These are phyloP conservation scores for Drosophila kohkoa DNA, from an alignment of 1,140 invertebrate genomes.

Conservation along the genomic window DNA sequence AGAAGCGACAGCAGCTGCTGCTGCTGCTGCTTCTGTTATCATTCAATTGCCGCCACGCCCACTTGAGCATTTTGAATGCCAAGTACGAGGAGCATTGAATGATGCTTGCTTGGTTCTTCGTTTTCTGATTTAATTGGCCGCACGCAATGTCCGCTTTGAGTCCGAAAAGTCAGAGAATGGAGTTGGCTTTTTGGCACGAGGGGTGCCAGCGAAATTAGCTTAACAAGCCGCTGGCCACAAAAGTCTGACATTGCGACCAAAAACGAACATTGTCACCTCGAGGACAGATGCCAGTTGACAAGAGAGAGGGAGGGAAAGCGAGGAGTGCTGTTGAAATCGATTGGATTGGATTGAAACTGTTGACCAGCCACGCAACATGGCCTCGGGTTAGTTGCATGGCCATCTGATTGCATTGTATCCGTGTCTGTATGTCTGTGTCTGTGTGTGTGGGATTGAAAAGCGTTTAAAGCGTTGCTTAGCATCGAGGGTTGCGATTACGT, in stretches of 20 bases:
- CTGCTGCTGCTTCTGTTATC: slow-evolving; percentile 58
- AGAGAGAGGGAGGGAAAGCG: slow-evolving; percentile 26
- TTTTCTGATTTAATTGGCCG: slow-evolving; percentile 62
- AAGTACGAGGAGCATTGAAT: slow-evolving; percentile 36
- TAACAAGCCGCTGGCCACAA: slow-evolving; percentile 51
- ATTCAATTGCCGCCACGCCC: slow-evolving; percentile 71
- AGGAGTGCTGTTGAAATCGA: not conserved
- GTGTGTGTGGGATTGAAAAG: slow-evolving; percentile 58
- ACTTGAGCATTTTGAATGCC: slow-evolving; percentile 64
- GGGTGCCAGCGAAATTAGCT: slow-evolving; percentile 53
- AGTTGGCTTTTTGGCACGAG: not conserved
- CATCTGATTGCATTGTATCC: slow-evolving; percentile 70
- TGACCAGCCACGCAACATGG: slow-evolving; percentile 4
- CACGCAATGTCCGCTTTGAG: slow-evolving; percentile 28
- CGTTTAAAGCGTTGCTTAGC: slow-evolving; percentile 57
- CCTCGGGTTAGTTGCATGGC: slow-evolving; percentile 41
- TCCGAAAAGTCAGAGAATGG: too few species aligned
- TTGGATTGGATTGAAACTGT: slow-evolving; percentile 13
- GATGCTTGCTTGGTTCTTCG: slow-evolving; percentile 27
- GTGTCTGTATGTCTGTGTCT: slow-evolving; percentile 23
- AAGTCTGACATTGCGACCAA: slow-evolving; percentile 24
- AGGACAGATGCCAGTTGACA: slow-evolving; percentile 59
- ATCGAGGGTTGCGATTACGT: slow-evolving; percentile 46
- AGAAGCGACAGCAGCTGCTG: slow-evolving; percentile 28
- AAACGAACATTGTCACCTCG: slow-evolving; percentile 57